phyloP scores from a whole-genome alignment of 2,113 vertebrate genomes.

The Oncorhynchus nerka region DNA sequence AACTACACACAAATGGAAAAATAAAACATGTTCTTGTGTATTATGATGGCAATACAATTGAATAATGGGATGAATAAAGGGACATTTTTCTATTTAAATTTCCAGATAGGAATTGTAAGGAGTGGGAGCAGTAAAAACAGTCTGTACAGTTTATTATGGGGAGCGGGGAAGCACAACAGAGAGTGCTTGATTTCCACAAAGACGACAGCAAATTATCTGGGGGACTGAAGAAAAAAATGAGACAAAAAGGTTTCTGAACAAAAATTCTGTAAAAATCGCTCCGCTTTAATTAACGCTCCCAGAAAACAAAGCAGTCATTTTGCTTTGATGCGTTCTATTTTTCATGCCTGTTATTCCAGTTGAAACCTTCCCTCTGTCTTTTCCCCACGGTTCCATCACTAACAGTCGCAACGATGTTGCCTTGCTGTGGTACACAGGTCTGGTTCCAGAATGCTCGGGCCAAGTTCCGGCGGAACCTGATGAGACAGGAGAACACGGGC shows the following conservation, averaged over 20 bases:
- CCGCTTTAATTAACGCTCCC: constrained; percentile 67
- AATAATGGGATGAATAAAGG: constrained; percentile 8
- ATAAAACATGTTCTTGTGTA: too few relatives aligned
- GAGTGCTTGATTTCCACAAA: constrained; percentile 56
- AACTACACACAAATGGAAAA: background rate
- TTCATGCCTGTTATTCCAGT: constrained; percentile 53
- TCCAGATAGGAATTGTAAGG: constrained; percentile 21
- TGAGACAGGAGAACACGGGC: constrained; percentile 94
- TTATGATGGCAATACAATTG: background rate
- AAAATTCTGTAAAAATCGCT: constrained; percentile 37
- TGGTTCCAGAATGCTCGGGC: constrained; percentile 99
- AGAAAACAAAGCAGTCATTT: constrained; percentile 73
- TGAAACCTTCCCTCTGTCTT: constrained; percentile 36
- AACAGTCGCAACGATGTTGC: constrained; percentile 33
- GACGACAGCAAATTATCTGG: constrained; percentile 60
- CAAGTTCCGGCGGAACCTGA: constrained; percentile 97
- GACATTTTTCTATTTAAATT: constrained; percentile 6
- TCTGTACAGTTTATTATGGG: constrained; percentile 25
- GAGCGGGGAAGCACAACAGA: constrained; percentile 33
- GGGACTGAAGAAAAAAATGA: constrained; percentile 48
- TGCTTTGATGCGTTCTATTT: constrained; percentile 68
- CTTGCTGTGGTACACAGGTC: constrained; percentile 77
- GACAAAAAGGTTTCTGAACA: constrained; percentile 59
- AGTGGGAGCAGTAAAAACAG: constrained; percentile 30
- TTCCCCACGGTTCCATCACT: constrained; percentile 54